Evolutionary conservation across 2,797 vertebrate species (phyloP).

Genomic region (Danio choprae): DNA sequence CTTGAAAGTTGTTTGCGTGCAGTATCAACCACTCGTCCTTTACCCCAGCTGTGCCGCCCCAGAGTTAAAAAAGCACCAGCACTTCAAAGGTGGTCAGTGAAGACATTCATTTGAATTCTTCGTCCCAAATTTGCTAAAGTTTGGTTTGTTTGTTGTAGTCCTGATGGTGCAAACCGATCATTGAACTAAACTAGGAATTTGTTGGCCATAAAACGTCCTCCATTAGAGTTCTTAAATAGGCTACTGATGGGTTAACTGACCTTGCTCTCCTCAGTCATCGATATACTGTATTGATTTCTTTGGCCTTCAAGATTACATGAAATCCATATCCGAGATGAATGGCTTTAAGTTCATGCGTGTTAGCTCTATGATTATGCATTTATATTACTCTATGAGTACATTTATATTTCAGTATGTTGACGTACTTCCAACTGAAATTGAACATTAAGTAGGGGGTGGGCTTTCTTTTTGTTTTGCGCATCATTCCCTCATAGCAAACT

Average conservation of each 20-base stretch:
- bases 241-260: background rate
- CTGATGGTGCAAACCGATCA: background rate
- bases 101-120: background rate
- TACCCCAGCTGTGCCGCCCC: conserved; percentile 11
- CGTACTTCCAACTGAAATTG: too few relatives aligned
- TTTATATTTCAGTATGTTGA: too few relatives aligned
- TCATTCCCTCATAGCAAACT: too few relatives aligned
- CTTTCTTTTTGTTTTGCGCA: too few relatives aligned
- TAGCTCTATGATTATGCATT: background rate
- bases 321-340: background rate
- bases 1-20: conserved; percentile 27
- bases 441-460: too few relatives aligned
- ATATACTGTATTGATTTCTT: background rate
- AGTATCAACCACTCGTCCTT: conserved; percentile 26
- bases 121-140: background rate
- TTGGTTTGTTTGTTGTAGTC: background rate
- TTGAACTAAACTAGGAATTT: background rate
- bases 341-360: background rate
- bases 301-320: background rate
- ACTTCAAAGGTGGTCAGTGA: conserved; percentile 32
- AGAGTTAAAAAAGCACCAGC: conserved; percentile 11
- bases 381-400: background rate
- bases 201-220: background rate
- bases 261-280: background rate
- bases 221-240: background rate